Conservation (phyloP, 2,113 vertebrate genomes). For the Eudorcas thomsonii region DNA sequence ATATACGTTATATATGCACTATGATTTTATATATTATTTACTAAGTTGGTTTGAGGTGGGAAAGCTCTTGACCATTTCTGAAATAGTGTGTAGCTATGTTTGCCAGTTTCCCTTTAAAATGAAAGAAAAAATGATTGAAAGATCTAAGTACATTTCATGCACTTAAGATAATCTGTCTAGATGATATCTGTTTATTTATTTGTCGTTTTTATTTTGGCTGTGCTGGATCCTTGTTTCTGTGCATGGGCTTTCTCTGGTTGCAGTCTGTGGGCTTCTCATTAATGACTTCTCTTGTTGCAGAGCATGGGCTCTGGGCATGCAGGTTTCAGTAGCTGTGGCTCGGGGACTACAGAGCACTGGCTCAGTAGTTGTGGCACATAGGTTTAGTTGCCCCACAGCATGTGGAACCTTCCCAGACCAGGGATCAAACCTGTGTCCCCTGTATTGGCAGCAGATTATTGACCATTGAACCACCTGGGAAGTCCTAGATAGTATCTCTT, state of each 20-base stretch:
- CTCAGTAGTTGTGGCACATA: background rate
- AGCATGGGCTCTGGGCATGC: fast-evolving
- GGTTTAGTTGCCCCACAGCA: background rate
- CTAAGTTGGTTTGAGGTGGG: background rate
- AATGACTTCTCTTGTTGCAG: background rate
- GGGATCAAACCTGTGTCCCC: background rate
- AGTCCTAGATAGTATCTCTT: background rate
- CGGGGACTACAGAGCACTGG: fast-evolving
- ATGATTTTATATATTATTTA: background rate
- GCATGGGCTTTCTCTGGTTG: background rate
- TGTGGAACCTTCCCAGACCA: background rate
- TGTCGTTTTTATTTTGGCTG: background rate
- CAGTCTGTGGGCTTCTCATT: fast-evolving
- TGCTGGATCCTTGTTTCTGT: background rate
- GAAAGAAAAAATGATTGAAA: background rate
- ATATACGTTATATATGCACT: background rate
- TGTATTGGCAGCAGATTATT: background rate
- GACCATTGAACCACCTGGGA: background rate
- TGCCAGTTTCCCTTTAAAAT: background rate
- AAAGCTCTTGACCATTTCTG: background rate
- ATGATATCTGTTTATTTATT: background rate
- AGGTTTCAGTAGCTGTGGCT: background rate
- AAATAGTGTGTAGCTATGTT: background rate
- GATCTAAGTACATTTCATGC: background rate
- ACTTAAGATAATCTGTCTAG: background rate